These are phyloP conservation scores for Anarhynchus alexandrinus DNA, from an alignment of 2,113 vertebrate species.

Conservation along the genomic window DNA sequence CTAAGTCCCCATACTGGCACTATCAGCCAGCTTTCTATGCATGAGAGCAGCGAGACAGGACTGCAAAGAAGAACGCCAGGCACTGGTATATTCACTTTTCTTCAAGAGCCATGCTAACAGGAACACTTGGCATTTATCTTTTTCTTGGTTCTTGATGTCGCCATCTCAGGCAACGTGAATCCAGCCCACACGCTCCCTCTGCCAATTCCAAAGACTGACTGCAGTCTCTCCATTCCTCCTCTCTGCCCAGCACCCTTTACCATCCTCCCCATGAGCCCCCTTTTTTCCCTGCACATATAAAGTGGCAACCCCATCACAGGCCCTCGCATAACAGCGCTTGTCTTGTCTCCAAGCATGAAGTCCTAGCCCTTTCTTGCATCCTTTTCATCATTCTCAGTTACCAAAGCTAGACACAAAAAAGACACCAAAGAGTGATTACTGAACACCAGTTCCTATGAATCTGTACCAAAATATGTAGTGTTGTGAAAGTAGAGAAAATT, in stretches of 20 bases:
- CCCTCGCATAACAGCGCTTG: accelerated
- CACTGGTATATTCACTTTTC: neutral
- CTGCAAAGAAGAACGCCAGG: neutral
- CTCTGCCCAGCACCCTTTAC: neutral
- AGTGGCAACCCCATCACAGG: neutral
- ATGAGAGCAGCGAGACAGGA: neutral
- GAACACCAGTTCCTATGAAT: neutral
- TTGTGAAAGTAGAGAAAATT: neutral
- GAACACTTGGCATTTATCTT: neutral
- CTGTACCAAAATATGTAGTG: neutral
- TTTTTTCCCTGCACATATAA: neutral
- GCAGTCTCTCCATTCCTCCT: neutral
- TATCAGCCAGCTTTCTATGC: neutral
- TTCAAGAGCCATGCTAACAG: neutral
- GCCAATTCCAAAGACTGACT: neutral
- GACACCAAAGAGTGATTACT: neutral
- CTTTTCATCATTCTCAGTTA: neutral
- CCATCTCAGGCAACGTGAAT: neutral
- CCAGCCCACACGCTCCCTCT: neutral
- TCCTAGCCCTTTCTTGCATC: neutral
- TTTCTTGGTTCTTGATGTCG: neutral
- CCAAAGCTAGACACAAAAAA: neutral
- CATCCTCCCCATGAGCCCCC: neutral
- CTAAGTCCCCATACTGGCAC: neutral
- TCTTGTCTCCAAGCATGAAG: neutral